Conservation (phyloP, 2,888 invertebrate genomes). For the Anthrax anthrax region DNA sequence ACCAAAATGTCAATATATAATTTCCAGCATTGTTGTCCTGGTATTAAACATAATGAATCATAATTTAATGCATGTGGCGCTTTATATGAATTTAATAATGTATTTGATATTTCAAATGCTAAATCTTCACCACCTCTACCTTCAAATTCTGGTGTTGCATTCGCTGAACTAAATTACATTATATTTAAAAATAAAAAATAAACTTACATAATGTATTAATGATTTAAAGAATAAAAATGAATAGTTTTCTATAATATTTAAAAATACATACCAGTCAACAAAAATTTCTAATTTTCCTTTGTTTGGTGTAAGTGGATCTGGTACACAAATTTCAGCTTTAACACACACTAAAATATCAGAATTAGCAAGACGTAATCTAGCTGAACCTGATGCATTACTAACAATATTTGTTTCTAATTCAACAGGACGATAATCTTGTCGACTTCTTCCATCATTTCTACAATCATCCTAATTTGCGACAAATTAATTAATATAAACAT, state of each 20-base stretch:
- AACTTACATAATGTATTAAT: background rate
- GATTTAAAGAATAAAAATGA: too few species aligned
- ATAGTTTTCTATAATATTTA: slow-evolving; percentile 2
- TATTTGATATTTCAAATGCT: slow-evolving; percentile 67
- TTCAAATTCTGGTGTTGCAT: slow-evolving; percentile 93
- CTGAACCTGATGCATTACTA: slow-evolving; percentile 75
- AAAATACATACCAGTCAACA: slow-evolving; percentile 69
- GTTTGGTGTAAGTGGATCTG: slow-evolving; percentile 54
- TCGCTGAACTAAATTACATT: slow-evolving; percentile 84
- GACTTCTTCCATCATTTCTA: slow-evolving; percentile 68
- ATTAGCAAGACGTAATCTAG: slow-evolving; percentile 70
- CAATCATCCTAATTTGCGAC: slow-evolving; percentile 56
- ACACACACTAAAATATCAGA: slow-evolving; percentile 89
- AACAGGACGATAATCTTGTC: slow-evolving; percentile 70
- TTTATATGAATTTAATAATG: slow-evolving; percentile 66
- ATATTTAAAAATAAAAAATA: background rate
- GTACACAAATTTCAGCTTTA: slow-evolving; percentile 76
- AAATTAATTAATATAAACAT: too few species aligned
- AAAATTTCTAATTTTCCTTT: slow-evolving; percentile 88
- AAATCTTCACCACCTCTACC: slow-evolving; percentile 89
- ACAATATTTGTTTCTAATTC: slow-evolving; percentile 76
- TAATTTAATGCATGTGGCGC: slow-evolving; percentile 64
- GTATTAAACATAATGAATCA: slow-evolving; percentile 63
- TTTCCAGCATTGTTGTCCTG: slow-evolving; percentile 83
- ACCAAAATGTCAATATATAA: slow-evolving; percentile 88